Evolutionary conservation across 2,888 invertebrate genomes (phyloP).

Genomic region (Incurvaria masculella): DNA sequence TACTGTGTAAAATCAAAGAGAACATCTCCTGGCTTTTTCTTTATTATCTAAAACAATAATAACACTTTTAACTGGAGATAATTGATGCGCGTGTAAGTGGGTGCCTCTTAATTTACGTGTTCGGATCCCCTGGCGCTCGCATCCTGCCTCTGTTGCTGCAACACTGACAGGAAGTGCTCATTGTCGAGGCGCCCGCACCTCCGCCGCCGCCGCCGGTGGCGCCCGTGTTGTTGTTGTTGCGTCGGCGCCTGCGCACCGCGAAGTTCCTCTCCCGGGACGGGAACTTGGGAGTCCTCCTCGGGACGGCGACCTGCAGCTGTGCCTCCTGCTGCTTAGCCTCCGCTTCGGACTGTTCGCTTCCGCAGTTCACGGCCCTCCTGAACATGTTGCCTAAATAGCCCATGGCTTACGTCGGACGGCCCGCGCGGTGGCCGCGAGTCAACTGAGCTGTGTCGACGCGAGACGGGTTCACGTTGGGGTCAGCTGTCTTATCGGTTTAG

Average conservation of each 20-base stretch:
- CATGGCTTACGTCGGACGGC: no score
- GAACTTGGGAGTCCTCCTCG: slow-evolving; percentile 59
- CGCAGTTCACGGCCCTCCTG: slow-evolving; percentile 13
- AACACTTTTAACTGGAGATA: no score
- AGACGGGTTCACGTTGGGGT: no score
- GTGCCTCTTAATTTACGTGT: no score
- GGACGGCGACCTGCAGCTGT: slow-evolving; percentile 16
- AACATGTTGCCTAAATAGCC: no score
- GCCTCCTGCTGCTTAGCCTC: slow-evolving; percentile 25
- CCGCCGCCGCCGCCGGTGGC: slow-evolving; percentile 37
- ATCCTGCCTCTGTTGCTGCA: neutral
- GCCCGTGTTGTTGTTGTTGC: slow-evolving; percentile 34
- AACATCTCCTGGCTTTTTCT: no score
- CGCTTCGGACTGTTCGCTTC: slow-evolving; percentile 21
- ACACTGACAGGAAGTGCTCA: neutral
- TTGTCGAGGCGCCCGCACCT: slow-evolving; percentile 30
- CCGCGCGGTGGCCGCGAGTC: neutral
- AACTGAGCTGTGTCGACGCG: no score
- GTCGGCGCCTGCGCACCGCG: slow-evolving; percentile 60
- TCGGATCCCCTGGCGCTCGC: neutral
- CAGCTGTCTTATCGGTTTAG: no score
- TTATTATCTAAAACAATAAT: no score
- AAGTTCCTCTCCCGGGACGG: slow-evolving; percentile 66
- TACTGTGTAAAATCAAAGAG: no score
- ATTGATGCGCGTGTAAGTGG: no score